Percentiles rank a stretch among this genome's conserved stretches.
phyloP scores from a whole-genome alignment of 2,888 invertebrate genomes.

The Priocnemis perturbator region DNA sequence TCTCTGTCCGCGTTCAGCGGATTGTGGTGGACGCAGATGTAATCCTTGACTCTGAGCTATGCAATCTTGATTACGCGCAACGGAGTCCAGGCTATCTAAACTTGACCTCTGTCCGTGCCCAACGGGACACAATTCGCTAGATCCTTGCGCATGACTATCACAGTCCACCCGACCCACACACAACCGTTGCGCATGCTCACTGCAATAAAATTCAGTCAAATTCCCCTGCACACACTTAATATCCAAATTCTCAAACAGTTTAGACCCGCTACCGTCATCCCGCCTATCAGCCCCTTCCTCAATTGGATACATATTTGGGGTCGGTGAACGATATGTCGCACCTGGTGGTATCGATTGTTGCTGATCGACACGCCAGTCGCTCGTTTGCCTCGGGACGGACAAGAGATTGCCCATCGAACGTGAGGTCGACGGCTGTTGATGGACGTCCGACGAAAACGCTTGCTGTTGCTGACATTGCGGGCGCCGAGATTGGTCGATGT shows the following conservation, averaged over 20 bases:
- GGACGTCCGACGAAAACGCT: constrained; percentile 26
- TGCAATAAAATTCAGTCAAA: no score
- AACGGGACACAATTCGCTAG: no score
- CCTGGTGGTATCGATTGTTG: constrained; percentile 60
- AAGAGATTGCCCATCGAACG: constrained; percentile 73
- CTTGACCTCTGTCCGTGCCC: no score
- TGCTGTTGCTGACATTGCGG: constrained; percentile 55
- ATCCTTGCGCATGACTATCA: no score
- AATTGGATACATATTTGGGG: constrained; percentile 51
- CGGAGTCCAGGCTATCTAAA: no score
- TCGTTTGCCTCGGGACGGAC: constrained; percentile 62
- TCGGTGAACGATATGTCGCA: constrained; percentile 53
- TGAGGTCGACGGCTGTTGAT: constrained; percentile 65
- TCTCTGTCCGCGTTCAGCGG: no score
- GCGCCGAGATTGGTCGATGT: constrained; percentile 61
- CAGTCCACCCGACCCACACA: no score
- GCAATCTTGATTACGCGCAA: no score
- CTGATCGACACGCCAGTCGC: constrained; percentile 67
- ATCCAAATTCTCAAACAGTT: not conserved
- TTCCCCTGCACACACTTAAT: no score
- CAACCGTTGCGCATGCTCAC: no score
- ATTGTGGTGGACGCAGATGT: no score
- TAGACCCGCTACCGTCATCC: not conserved
- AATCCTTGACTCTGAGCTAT: no score
- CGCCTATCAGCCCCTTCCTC: constrained; percentile 36